Percentiles rank a stretch among this genome's conserved stretches.
Conservation (phyloP, 2,113 vertebrate genomes). For the Typhlomys cinereus region DNA sequence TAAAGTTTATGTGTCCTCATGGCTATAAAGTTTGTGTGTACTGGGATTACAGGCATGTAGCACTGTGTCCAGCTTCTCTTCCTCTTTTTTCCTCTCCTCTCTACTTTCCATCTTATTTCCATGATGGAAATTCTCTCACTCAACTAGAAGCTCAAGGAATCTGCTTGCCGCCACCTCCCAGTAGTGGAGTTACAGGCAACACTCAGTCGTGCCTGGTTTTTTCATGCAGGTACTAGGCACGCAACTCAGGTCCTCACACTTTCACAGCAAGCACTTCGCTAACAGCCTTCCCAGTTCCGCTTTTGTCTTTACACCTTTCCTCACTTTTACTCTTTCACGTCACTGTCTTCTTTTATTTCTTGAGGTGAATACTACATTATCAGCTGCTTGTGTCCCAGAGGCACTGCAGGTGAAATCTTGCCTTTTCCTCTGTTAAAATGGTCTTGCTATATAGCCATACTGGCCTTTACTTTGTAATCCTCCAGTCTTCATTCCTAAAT, state of each 20-base stretch:
- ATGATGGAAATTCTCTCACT: background rate
- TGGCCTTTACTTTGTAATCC: background rate
- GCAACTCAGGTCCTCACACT: background rate
- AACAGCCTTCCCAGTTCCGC: background rate
- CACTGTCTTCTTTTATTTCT: background rate
- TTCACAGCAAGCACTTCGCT: background rate
- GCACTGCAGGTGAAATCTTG: background rate
- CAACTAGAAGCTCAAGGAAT: background rate
- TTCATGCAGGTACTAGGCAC: background rate
- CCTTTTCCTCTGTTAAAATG: background rate
- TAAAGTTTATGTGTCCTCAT: background rate
- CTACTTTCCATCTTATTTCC: background rate
- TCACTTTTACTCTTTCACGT: background rate
- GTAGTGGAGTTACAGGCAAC: background rate
- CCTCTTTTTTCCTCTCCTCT: too few relatives aligned
- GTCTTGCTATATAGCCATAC: background rate
- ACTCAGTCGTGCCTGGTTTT: background rate
- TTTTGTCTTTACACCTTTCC: constrained; percentile 7
- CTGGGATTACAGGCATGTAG: too few relatives aligned
- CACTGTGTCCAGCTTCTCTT: too few relatives aligned
- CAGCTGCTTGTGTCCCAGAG: background rate
- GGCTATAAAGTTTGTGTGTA: too few relatives aligned
- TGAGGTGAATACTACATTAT: background rate
- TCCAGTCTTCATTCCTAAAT: background rate
- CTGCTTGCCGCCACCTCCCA: background rate